Conservation (phyloP, 37 sponge, comb jelly and placozoan species). For the Agelas oroides region DNA sequence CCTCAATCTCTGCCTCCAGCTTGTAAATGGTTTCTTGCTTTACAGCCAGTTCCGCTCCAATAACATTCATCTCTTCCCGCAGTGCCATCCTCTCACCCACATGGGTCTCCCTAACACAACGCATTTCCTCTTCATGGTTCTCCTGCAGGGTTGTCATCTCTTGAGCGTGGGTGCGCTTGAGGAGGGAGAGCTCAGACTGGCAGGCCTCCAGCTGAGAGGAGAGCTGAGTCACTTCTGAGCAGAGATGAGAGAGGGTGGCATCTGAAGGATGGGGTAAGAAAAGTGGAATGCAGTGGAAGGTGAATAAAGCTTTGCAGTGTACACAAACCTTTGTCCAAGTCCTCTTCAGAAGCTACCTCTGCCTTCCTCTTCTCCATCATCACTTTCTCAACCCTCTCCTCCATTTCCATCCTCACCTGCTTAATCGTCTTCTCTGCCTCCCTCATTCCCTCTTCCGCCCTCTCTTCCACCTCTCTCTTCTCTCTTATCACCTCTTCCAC, state of each 20-base stretch:
- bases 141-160: background rate
- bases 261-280: background rate
- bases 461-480: background rate
- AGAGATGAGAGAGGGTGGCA: too few species aligned
- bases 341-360: too few species aligned
- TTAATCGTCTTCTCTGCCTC: background rate
- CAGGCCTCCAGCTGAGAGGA: too few species aligned
- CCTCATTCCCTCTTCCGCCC: slow-evolving; percentile 1
- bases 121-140: too few species aligned
- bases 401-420: background rate
- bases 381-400: background rate
- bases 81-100: background rate
- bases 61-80: background rate
- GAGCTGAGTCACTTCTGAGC: too few species aligned
- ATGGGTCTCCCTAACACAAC: background rate
- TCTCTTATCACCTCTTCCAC: slow-evolving; percentile 45
- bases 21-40: slow-evolving; percentile 8
- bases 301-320: too few species aligned
- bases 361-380: too few species aligned
- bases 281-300: background rate
- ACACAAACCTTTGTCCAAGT: too few species aligned
- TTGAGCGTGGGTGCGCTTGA: too few species aligned
- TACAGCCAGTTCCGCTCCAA: slow-evolving; percentile 4
- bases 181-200: too few species aligned
- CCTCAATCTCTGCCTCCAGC: background rate